Conservation (phyloP, 2,888 invertebrate species). For the Amblyjoppa proteus region DNA sequence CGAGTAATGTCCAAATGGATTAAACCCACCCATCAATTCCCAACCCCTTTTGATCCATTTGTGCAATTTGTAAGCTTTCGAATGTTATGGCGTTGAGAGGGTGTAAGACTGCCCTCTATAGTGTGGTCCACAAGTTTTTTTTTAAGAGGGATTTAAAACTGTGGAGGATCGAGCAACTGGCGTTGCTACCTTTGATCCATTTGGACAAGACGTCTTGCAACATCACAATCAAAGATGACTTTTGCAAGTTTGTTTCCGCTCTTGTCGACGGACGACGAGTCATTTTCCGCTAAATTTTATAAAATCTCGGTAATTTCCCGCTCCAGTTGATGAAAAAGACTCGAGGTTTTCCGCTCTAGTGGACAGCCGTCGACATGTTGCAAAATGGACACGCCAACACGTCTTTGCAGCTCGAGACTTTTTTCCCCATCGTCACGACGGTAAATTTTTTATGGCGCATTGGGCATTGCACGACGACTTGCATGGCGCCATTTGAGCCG, state of each 20-base stretch:
- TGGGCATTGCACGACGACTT: too few species aligned
- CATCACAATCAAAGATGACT: constrained; percentile 27
- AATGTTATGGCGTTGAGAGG: constrained; percentile 30
- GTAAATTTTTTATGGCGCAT: too few species aligned
- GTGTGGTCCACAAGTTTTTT: constrained; percentile 22
- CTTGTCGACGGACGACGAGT: too few species aligned
- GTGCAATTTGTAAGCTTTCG: constrained; percentile 39
- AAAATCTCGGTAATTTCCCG: too few species aligned
- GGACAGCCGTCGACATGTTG: too few species aligned
- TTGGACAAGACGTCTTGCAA: constrained; percentile 59
- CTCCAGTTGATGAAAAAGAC: too few species aligned
- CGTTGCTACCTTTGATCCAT: constrained; percentile 63
- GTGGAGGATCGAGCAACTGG: constrained; percentile 55
- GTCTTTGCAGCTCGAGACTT: too few species aligned
- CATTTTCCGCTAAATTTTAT: too few species aligned
- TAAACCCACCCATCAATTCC: constrained; percentile 30
- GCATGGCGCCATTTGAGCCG: too few species aligned
- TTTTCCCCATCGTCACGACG: too few species aligned
- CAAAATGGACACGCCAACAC: too few species aligned
- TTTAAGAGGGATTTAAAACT: constrained; percentile 32
- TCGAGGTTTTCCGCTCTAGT: too few species aligned
- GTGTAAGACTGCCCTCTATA: constrained; percentile 4
- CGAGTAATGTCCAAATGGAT: constrained; percentile 47
- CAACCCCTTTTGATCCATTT: constrained; percentile 41
- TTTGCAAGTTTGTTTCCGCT: not conserved